phyloP scores from a whole-genome alignment of 2,113 vertebrate genomes.

The cattle (Bos taurus) region ARS-UCD2.0 NC_037331.1:68850501-68851000 shows the following conservation, averaged over 20 bases:
- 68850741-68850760: neutral
- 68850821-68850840: neutral
- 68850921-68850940: neutral
- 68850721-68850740: neutral
- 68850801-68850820: neutral
- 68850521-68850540: neutral
- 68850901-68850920: neutral
- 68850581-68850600: neutral
- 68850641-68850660: neutral
- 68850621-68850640: neutral
- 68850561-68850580: neutral
- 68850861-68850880: neutral
- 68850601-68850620: neutral
- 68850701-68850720: neutral
- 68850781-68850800: neutral
- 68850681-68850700: neutral
- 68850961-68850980: neutral
- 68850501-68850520: neutral
- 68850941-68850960: neutral
- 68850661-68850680: neutral
- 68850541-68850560: neutral
- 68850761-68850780: neutral
- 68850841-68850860: neutral
- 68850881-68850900: neutral
- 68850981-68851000: neutral